A percentile compares a stretch with the other conserved stretches of the same genome.
These are phyloP conservation scores for Pyralis farinalis DNA, from an alignment of 2,888 invertebrate genomes.

Conservation along the genomic window DNA sequence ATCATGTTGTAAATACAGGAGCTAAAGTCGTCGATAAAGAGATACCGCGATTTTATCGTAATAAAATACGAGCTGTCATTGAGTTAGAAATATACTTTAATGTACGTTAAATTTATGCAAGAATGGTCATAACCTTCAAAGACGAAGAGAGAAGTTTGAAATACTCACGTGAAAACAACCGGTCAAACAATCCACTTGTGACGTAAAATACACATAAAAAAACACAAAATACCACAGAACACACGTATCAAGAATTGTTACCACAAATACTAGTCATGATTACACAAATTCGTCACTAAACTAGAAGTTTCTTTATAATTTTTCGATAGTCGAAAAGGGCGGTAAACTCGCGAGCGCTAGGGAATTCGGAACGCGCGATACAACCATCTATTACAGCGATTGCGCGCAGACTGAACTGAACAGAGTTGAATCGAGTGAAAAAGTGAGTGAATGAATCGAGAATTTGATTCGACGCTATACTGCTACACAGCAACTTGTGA, in stretches of 20 bases:
- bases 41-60: slow-evolving; percentile 1
- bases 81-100: slow-evolving; percentile 2
- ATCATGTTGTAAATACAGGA: slow-evolving; percentile 1
- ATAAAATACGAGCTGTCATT: neutral
- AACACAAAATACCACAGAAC: slow-evolving; percentile 19
- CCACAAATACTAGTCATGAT: slow-evolving; percentile 50
- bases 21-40: neutral
- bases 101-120: slow-evolving; percentile 4
- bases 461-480: too few relatives aligned
- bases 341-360: slow-evolving; percentile 29
- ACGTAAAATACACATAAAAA: slow-evolving; percentile 22
- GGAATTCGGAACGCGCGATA: slow-evolving; percentile 16
- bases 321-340: slow-evolving; percentile 40
- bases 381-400: slow-evolving; percentile 33
- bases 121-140: slow-evolving; percentile 4
- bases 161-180: slow-evolving; percentile 15
- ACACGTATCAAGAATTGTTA: slow-evolving; percentile 38
- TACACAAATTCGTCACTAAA: slow-evolving; percentile 42
- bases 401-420: slow-evolving; percentile 50
- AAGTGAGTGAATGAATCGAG: neutral
- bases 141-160: neutral
- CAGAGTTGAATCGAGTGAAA: slow-evolving; percentile 19
- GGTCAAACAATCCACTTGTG: slow-evolving; percentile 21
- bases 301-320: slow-evolving; percentile 40
- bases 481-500: too few relatives aligned